Evolutionary conservation across 2,797 vertebrate genomes (phyloP).

Genomic region (Picus viridis): DNA sequence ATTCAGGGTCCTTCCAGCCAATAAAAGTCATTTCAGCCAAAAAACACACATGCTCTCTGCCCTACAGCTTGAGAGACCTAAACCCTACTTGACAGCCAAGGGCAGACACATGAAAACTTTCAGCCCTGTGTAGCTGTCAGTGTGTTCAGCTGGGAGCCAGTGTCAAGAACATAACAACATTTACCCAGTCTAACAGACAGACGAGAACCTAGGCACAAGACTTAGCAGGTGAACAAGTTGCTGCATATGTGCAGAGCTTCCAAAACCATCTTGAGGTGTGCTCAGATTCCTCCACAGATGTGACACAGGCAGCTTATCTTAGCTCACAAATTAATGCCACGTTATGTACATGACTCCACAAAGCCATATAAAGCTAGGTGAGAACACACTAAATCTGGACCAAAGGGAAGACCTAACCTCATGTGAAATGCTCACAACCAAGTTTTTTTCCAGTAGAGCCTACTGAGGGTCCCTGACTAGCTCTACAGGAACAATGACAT

Average conservation of each 20-base stretch:
- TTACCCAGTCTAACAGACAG: background rate
- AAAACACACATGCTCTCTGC: background rate
- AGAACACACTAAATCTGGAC: background rate
- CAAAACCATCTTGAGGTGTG: background rate
- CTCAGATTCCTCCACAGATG: background rate
- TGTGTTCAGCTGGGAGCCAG: fast-evolving
- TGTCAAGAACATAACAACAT: background rate
- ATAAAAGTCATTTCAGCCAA: background rate
- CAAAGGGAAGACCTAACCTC: background rate
- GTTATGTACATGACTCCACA: background rate
- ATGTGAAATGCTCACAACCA: background rate
- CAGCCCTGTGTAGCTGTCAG: background rate
- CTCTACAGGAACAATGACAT: background rate
- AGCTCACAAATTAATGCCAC: background rate
- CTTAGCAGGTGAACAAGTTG: background rate
- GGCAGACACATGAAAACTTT: background rate
- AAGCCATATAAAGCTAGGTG: background rate
- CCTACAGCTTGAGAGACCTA: background rate
- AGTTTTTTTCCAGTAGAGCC: background rate
- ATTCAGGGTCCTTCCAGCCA: background rate
- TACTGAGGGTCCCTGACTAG: background rate
- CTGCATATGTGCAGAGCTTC: background rate
- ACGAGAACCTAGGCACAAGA: background rate
- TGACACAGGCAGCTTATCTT: background rate
- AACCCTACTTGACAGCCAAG: background rate